These are phyloP conservation scores for Lepidothrix coronata DNA, from an alignment of 2,113 vertebrate species.

Conservation along the genomic window DNA sequence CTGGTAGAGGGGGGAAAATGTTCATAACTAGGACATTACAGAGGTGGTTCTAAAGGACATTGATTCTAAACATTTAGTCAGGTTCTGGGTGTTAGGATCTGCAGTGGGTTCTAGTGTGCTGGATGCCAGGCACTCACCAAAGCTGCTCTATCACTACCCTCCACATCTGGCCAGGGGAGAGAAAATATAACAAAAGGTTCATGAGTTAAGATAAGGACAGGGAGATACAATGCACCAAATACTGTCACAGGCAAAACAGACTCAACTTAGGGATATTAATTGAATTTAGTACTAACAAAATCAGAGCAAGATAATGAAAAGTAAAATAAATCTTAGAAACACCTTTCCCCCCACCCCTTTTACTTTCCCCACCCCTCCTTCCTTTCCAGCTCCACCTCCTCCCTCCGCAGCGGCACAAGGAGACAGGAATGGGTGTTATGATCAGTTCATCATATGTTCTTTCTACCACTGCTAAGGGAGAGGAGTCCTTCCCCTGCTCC, in stretches of 20 bases:
- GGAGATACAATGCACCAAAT: neutral
- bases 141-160: neutral
- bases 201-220: neutral
- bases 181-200: neutral
- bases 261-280: neutral
- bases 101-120: neutral
- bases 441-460: neutral
- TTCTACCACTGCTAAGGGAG: neutral
- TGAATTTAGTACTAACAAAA: neutral
- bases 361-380: too few species aligned
- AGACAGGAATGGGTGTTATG: neutral
- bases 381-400: neutral
- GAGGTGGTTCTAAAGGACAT: neutral
- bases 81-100: neutral
- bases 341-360: neutral
- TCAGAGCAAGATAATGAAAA: neutral
- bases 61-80: neutral
- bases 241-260: neutral
- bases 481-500: neutral
- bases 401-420: neutral
- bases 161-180: neutral
- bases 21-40: neutral
- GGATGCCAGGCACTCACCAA: neutral
- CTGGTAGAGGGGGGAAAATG: fast-evolving
- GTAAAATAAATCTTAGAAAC: neutral